Base-by-base conservation (phyloP, 2,113 vertebrate genomes). In the Ceyx margarethae region DNA sequence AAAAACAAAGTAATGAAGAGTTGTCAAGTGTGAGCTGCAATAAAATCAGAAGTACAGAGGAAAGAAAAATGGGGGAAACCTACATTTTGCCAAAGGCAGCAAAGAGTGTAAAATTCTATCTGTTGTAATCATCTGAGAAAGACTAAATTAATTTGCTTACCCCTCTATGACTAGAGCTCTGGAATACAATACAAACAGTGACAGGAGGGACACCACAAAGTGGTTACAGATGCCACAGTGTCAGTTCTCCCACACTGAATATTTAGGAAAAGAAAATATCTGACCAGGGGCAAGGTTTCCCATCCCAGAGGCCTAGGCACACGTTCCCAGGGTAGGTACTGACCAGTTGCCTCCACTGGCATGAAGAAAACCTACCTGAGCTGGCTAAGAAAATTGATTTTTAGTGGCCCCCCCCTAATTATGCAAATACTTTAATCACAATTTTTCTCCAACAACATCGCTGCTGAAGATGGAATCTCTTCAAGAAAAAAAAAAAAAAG, bases 401-500 rank as follows among this genome's bases (percentile, higher is more conserved):
- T 64, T n/a, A 48, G 60, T 22, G 76, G 15, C 53, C 78, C 78
- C 28, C 28, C 21, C 67, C 67, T 37, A 95, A 77, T 22, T 10
- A 85, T 13, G 57, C 13, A 53, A 37, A 60, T 94, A 75, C 64
- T 91, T 91, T 22, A 60, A 73, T 83, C 64, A 11, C 33, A 62
- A 46, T 29, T 18, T 67, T 31, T 56, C 81, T 28, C 31, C 68
- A 40, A 72, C 26, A 87, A 21, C 50, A 5, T 11, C 23, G 58
- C 60, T 75, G 83, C 19, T 86, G 51, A 88, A 69, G 71, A 71
- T 22, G 81, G 91, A 80, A 88, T 57, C 58, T 46, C 71, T 72
- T 16, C 37, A 35, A 58, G 74, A 23, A 77, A 48, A 50, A 33
- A 10, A 33, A 10, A 33, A 23, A 29, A 31, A 56, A 26, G 7